Base-by-base conservation (phyloP, 1,140 invertebrate genomes). In the Drosophila prosaltans region DNA sequence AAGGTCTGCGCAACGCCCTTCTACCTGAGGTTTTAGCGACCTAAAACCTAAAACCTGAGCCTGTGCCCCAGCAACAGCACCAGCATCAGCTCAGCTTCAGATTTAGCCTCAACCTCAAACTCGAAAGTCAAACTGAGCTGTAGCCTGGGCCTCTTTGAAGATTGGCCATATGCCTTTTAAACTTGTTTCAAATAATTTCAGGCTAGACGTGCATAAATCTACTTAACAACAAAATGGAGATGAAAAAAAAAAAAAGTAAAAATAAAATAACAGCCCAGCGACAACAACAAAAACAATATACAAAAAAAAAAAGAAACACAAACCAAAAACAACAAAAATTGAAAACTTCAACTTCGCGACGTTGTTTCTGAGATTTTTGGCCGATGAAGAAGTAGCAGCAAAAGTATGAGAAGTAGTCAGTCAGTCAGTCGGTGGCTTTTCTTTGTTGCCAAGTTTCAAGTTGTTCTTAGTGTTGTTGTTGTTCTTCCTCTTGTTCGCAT, bases 161-260 rank as follows among this genome's bases (percentile, higher is more conserved):
- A 80, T 83, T 83, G 83, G 43, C 72, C 78, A 66, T 86, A 73
- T 88, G 77, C 83, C 83, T 74, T 81, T 86, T 83, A 89, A 88
- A 88, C 83, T 88, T 89, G 83, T 88, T 88, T 88, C 84, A 88
- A 88, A 88, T 88, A 72, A 89, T 88, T 88, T 89, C 80, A 75
- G 84, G 78, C 84, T 89, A 88, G 84, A 88, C 84, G 80, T 89
- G 84, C 84, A 88, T 89, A 89, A 89, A 88, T 88, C 84, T 89
- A 88, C 84, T 88, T 88, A 89, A 84, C 80, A 88, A 88, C 77
- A 78, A 80, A 82, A 78, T 62, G 65, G 62, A 59, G 70, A 45
- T 11, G 10, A 32, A 65, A 41, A 57, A 63, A 64, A 64, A 16
- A 58, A 54, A 57, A 48, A 36, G 28, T 40, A 58, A 64, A 62